Evolutionary conservation across 2,888 invertebrate genomes (phyloP), one percentile per base, ranked within the genome.

Genomic region (Holacanthella duospinosa): DNA sequence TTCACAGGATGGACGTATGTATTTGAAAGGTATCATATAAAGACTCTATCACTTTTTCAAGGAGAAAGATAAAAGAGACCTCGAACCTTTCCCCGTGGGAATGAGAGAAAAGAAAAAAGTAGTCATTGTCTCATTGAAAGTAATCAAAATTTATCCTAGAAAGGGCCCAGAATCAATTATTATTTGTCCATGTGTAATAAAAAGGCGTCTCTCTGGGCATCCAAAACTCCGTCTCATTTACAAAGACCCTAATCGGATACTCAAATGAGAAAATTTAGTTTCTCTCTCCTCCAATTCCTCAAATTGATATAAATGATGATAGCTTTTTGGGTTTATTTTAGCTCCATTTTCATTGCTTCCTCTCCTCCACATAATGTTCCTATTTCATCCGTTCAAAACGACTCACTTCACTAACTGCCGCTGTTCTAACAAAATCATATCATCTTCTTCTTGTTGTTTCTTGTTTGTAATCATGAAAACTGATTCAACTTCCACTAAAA

Each of bases 281-380:
- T 29, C n/a, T 21, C 48, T 21, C 21, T 48, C 48, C 56, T 21
- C 62, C 55, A 28, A 26, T 43, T 59, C 29, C 43, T 43, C 64
- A 71, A 71, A 71, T 71, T 71, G 70, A 71, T 67, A 71, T 71
- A 71, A 70, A 70, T 71, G 71, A 70, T 69, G 68, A 71, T 70
- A 65, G 68, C 56, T 68, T 62, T 65, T 64, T 65, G 53, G 62
- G 62, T 64, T 65, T 48, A 43, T 43, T 59, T 48, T 48, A 36
- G 36, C 16, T n/a, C 21, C 48, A 48, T 48, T 48, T 16, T n/a
- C 21, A 48, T 19, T 48, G 3, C 21, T 21, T 16, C 4, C 48
- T 21, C 48, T 57, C 19, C 29, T 53, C 26, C 44, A 44, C 36
- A n/a, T n/a, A n/a, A n/a, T n/a, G n/a, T n/a, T n/a, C n/a, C n/a